These are phyloP conservation scores for Agapornis roseicollis DNA, from an alignment of 2,113 vertebrate species.

Conservation along the genomic window DNA sequence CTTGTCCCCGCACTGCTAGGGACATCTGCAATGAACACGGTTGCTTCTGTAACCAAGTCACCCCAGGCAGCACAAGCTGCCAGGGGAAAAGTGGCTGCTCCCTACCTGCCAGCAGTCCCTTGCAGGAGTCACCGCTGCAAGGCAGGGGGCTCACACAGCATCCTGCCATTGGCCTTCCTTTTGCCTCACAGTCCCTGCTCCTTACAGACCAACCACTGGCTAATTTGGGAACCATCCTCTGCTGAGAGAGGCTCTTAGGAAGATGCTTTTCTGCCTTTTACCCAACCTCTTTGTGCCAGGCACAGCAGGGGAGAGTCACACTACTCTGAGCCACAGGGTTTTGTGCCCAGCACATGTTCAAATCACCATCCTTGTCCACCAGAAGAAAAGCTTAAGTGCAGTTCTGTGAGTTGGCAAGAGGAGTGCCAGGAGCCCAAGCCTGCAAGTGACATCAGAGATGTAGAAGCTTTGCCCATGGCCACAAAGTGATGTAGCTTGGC, in stretches of 20 bases:
- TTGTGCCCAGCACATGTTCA: fast-evolving
- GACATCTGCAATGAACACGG: not conserved
- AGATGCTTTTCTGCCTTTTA: not conserved
- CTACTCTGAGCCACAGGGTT: fast-evolving
- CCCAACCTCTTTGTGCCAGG: fast-evolving
- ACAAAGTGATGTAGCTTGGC: not conserved
- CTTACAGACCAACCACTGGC: not conserved
- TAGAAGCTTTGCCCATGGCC: not conserved
- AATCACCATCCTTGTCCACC: not conserved
- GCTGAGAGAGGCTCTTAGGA: not conserved
- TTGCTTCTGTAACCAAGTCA: not conserved
- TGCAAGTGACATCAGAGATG: not conserved
- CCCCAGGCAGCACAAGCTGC: fast-evolving
- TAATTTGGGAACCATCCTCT: not conserved
- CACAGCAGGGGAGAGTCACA: fast-evolving
- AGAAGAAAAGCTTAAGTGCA: not conserved
- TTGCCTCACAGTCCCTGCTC: not conserved
- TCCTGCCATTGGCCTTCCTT: fast-evolving
- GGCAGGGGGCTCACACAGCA: not conserved
- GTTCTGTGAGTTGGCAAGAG: not conserved
- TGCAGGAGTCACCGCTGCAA: not conserved
- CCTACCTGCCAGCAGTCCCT: not conserved
- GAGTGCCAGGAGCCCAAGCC: not conserved
- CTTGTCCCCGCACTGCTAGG: not conserved
- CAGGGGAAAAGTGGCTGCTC: fast-evolving